Evolutionary conservation across 92 coral and sea anemone species (phyloP).

Genomic region (Anthopleura xanthogrammica): DNA sequence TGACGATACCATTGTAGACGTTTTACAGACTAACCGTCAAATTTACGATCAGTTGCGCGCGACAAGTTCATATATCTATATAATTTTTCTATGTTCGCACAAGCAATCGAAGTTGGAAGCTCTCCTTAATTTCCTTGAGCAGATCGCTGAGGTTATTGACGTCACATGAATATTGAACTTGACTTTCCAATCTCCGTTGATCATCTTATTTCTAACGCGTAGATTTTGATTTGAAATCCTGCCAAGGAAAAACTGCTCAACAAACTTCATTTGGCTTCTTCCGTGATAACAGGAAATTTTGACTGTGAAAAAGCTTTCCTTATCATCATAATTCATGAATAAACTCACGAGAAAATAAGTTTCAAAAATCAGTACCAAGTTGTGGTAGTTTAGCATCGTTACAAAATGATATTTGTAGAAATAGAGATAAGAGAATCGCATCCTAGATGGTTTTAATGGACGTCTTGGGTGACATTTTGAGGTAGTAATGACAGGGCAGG

Average conservation of each 20-base stretch:
- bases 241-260: neutral
- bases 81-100: neutral
- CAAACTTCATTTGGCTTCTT: neutral
- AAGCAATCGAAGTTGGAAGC: neutral
- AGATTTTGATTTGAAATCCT: neutral
- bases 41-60: neutral
- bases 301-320: neutral
- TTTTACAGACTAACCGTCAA: too few species aligned
- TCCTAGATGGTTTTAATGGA: neutral
- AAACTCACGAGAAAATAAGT: neutral
- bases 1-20: too few species aligned
- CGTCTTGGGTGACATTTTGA: neutral
- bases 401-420: neutral
- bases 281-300: neutral
- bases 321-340: neutral
- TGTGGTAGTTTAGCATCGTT: neutral
- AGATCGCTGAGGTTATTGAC: neutral
- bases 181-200: constrained; percentile 3
- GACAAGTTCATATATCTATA: neutral
- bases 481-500: constrained; percentile 1
- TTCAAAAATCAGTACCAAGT: too few species aligned
- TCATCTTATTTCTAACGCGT: neutral
- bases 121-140: neutral
- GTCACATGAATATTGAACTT: constrained; percentile 1
- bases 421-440: constrained; percentile 1